phyloP scores from a whole-genome alignment of 2,113 vertebrate genomes.

The Antigone vipio region DNA sequence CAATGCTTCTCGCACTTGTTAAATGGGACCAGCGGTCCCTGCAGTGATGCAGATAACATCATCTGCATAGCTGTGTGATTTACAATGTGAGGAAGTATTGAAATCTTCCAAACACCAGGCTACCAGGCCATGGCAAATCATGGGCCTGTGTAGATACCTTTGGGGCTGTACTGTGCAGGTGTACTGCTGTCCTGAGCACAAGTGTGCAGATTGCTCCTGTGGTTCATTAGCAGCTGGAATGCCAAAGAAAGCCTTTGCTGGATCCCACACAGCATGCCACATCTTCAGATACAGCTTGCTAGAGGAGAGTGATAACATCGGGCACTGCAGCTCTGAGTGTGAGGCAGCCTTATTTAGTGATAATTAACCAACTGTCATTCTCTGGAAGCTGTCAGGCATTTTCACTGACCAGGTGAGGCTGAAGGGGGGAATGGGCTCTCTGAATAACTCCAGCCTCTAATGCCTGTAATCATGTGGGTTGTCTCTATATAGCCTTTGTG shows the following conservation, averaged over 20 bases:
- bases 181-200: neutral
- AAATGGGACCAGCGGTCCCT: fast-evolving
- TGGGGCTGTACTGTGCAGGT: fast-evolving
- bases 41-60: neutral
- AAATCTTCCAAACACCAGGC: neutral
- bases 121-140: neutral
- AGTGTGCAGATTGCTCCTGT: neutral
- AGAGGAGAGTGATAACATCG: too few species aligned
- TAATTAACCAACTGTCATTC: neutral
- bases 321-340: neutral
- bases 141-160: neutral
- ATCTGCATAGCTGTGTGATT: neutral
- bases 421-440: neutral
- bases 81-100: fast-evolving
- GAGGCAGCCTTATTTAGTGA: neutral
- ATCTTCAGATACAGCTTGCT: neutral
- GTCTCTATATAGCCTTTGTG: neutral
- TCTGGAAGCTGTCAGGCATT: neutral
- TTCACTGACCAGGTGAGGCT: neutral
- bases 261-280: neutral
- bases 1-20: neutral
- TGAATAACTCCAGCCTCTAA: neutral
- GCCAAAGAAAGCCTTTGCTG: neutral
- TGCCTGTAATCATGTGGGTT: neutral
- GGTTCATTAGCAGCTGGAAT: neutral